Base-by-base conservation (phyloP, 2,888 invertebrate species). In the Dinocampus coccinellae region DNA sequence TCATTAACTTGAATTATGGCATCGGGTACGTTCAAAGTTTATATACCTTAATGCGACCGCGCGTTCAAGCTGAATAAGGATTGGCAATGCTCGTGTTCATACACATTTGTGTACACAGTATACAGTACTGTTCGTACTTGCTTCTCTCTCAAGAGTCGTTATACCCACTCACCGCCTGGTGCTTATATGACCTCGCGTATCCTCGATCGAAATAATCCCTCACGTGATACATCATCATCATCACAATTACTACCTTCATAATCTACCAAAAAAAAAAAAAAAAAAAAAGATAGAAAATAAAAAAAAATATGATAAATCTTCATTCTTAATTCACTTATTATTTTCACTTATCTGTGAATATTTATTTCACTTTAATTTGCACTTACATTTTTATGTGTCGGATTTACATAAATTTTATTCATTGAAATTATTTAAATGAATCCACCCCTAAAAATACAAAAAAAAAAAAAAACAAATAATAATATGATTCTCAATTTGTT, bases 1-100 rank as follows among this genome's bases (percentile, higher is more conserved):
- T 82, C 82, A 79, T 82, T 82, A 82, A 81, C 75, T 81, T 82
- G 81, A 82, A 82, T 79, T 80, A 82, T 82, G 74, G 82, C 80
- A 79, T 79, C 79, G 79, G 77, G 75, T 76, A 74, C 74, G 77
- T 74, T 82, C 77, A 79, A 82, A 81, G 78, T 82, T 81, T 82
- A 81, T 82, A 81, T 82, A 81, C 80, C 81, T 79, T 81, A 82
- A 81, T 82, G 79, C 76, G 77, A 77, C 73, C 78, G 74, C 75
- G 75, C 62, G 55, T 39, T 39, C 29, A 60, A 47, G 42, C 76
- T 76, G 78, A 79, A 79, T 78, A 77, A 81, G 77, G 77, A 73
- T 22, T 67, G 52, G 39, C 53, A 16, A 33, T 66, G 33, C 13
- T 55, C 39, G 61, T 26, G 52, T 64, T 65, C 55, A 69, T 69